A percentile compares a stretch with the other conserved stretches of the same genome.
Conservation (phyloP, 2,797 vertebrate genomes). For the Phrynocephalus forsythii region DNA sequence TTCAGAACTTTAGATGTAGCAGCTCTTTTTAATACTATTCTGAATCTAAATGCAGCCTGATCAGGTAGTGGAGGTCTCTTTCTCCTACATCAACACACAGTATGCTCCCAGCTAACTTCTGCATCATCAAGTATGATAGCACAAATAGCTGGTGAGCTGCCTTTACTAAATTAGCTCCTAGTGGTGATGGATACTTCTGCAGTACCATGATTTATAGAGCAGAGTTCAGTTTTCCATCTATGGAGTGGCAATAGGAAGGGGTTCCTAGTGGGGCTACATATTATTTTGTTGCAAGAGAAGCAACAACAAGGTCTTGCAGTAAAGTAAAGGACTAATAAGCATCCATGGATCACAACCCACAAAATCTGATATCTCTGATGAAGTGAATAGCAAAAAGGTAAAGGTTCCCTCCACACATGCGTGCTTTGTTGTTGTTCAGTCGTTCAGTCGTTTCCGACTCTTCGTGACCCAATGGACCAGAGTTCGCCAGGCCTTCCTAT, state of each 20-base stretch:
- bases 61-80: not conserved
- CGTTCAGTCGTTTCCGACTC: too few relatives aligned
- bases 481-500: too few relatives aligned
- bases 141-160: not conserved
- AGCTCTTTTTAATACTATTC: not conserved
- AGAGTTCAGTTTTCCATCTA: not conserved
- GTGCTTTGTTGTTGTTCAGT: too few relatives aligned
- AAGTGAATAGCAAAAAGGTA: too few relatives aligned
- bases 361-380: not conserved
- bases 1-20: not conserved
- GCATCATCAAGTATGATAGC: not conserved
- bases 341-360: not conserved
- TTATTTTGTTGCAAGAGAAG: too few relatives aligned
- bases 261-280: not conserved
- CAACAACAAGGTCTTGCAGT: too few relatives aligned
- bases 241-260: not conserved
- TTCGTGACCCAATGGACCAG: too few relatives aligned
- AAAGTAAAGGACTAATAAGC: not conserved
- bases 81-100: not conserved
- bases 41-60: not conserved
- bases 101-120: not conserved
- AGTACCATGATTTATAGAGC: not conserved
- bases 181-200: not conserved
- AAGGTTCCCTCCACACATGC: too few relatives aligned
- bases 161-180: not conserved